Conservation (phyloP, 2,797 vertebrate genomes). For the Podarcis siculus region DNA sequence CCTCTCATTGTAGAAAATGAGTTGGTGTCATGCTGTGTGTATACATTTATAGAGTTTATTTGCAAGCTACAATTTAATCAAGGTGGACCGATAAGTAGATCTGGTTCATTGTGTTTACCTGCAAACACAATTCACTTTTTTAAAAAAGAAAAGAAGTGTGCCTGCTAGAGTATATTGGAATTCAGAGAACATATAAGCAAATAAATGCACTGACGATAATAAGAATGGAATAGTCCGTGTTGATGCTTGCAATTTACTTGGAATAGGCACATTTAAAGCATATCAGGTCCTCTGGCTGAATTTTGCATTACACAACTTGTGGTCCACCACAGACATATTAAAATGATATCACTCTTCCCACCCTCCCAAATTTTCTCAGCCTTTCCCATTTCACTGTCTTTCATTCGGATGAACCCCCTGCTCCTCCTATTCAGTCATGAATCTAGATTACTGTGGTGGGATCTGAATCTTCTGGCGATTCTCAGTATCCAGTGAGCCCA, state of each 20-base stretch:
- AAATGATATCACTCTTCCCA: background rate
- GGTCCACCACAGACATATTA: background rate
- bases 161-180: background rate
- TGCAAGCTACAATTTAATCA: slow-evolving; percentile 54
- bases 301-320: background rate
- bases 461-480: background rate
- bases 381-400: background rate
- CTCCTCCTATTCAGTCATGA: background rate
- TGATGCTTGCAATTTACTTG: background rate
- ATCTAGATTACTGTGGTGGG: background rate
- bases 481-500: background rate
- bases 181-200: background rate
- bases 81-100: slow-evolving; percentile 54
- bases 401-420: background rate
- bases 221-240: background rate
- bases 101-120: slow-evolving; percentile 56
- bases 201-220: background rate
- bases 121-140: slow-evolving; percentile 25
- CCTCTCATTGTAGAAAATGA: slow-evolving; percentile 38
- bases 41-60: slow-evolving; percentile 28
- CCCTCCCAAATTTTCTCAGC: background rate
- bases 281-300: slow-evolving; percentile 10
- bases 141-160: background rate
- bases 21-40: slow-evolving; percentile 52
- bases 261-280: background rate